Evolutionary conservation across 1,140 invertebrate species (phyloP), one percentile per base, ranked within the genome.

Genomic region (Brachionus koreanus): DNA sequence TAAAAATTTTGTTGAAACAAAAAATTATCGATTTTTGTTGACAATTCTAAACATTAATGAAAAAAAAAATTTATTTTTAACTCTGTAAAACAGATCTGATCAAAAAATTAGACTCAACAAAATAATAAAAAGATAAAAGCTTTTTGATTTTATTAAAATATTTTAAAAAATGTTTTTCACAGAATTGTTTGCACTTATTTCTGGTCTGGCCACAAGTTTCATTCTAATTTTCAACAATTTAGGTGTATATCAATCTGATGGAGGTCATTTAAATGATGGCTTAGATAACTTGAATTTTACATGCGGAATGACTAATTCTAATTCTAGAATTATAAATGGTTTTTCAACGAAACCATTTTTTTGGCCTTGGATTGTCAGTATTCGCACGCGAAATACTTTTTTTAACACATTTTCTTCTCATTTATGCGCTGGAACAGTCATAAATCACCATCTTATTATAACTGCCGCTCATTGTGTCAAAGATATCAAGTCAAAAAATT

Each of bases 391-490:
- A 46, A 25, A 43, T 23, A 46, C 6, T 10, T 25, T 74, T 29
- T 46, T 46, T 5, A 74, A 46, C 9, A 25, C 10, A 13, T 74
- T 46, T n/a, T 75, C 83, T 2, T 3, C 79, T 2, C 87, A 86
- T 19, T 89, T 93, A 1, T 95, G 94, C 85, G 93, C 93, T 12
- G 94, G 92, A 61, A 92, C 91, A 4, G 91, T 95, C 61, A 91
- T 94, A 61, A 89, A 91, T 76, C 89, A 90, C 6, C 90, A 92
- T 84, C 92, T 92, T 16, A 91, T 95, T 5, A 84, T 93, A 0
- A 94, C 93, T 1, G 91, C 93, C 2, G 93, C 93, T 57, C 91
- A 93, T 85, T 95, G 94, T 86, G 77, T 87, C 3, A 83, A 85
- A n/a, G 23, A 46, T 13, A 12, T 25, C 16, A 74, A 74, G 2